Conservation (phyloP, 1,140 invertebrate species). For the Orchesella cincta region DNA sequence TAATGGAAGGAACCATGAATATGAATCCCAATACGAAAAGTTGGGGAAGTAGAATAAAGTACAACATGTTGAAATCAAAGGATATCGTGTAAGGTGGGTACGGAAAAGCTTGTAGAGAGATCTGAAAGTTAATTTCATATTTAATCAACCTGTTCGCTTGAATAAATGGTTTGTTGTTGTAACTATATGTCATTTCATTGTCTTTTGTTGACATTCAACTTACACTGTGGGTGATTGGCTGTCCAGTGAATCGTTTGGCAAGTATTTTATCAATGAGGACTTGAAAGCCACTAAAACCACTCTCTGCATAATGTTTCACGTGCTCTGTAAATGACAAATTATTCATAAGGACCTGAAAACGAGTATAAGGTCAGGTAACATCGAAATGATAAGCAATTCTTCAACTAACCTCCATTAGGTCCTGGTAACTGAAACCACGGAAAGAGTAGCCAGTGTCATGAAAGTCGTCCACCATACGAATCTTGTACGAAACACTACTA, state of each 20-base stretch:
- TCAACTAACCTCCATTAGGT: slow-evolving; percentile 55
- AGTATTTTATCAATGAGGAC: slow-evolving; percentile 41
- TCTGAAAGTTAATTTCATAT: slow-evolving; percentile 36
- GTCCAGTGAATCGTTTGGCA: slow-evolving; percentile 21
- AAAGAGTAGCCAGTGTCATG: slow-evolving; percentile 60
- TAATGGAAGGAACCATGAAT: slow-evolving; percentile 49
- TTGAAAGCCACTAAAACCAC: slow-evolving; percentile 47
- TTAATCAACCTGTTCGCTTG: no score
- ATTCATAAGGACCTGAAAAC: no score
- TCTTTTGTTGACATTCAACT: no score
- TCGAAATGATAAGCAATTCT: background rate
- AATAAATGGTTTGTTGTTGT: no score
- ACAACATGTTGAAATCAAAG: slow-evolving; percentile 43
- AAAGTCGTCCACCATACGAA: slow-evolving; percentile 37
- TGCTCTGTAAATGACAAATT: slow-evolving; percentile 44
- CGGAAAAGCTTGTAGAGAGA: slow-evolving; percentile 46
- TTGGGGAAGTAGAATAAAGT: slow-evolving; percentile 40
- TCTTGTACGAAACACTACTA: slow-evolving; percentile 40
- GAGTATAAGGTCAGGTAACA: no score
- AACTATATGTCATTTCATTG: no score
- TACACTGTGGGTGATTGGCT: background rate
- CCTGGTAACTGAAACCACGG: slow-evolving; percentile 70
- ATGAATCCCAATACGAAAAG: slow-evolving; percentile 46
- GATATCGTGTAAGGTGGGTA: slow-evolving; percentile 40
- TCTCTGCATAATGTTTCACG: slow-evolving; percentile 25